These are phyloP conservation scores for Pygoscelis adeliae DNA, from an alignment of 2,113 vertebrate species.

Conservation along the genomic window DNA sequence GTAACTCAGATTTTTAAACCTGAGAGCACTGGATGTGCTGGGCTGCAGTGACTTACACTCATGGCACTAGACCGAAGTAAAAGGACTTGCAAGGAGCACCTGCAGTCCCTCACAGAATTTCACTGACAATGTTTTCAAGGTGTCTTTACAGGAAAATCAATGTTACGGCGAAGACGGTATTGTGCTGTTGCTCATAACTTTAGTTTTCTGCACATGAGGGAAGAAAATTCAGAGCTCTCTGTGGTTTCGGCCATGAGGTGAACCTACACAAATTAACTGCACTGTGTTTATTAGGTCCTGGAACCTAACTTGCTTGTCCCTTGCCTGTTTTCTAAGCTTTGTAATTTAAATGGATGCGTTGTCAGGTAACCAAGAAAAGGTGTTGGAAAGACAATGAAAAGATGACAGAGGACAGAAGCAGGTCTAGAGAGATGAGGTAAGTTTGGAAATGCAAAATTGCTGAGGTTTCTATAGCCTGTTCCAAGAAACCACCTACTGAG, in stretches of 20 bases:
- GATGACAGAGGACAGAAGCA: slow-evolving; percentile 39
- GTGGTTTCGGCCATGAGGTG: not conserved
- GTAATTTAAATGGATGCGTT: not conserved
- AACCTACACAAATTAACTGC: not conserved
- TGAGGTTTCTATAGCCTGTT: not conserved
- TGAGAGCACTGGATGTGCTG: not conserved
- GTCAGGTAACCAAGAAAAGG: slow-evolving; percentile 22
- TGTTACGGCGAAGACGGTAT: not conserved
- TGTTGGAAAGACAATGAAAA: slow-evolving; percentile 3
- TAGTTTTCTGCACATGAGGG: not conserved
- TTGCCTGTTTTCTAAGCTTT: not conserved
- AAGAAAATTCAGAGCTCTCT: not conserved
- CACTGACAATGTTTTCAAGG: not conserved
- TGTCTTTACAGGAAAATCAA: not conserved
- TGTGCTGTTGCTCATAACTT: not conserved
- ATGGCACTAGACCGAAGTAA: not conserved
- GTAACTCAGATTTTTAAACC: not conserved
- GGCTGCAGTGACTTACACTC: not conserved
- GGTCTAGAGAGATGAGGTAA: not conserved
- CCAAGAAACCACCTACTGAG: not conserved
- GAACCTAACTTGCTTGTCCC: not conserved
- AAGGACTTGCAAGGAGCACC: not conserved
- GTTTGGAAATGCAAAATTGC: not conserved
- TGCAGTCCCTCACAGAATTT: not conserved
- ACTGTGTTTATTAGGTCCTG: not conserved